phyloP scores from a whole-genome alignment of 1,140 invertebrate genomes.

The Anoplolepis gracilipes region DNA sequence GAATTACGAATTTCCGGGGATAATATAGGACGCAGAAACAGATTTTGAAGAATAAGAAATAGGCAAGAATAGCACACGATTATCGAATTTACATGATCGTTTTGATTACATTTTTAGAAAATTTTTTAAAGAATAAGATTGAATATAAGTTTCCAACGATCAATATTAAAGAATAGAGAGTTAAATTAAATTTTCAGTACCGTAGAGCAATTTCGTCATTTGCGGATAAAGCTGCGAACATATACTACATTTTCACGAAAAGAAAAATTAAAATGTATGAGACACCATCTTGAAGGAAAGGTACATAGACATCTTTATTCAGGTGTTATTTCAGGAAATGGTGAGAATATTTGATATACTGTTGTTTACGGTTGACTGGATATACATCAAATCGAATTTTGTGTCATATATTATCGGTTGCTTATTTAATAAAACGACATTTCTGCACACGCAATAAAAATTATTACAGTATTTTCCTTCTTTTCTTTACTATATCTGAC shows the following conservation, averaged over 20 bases:
- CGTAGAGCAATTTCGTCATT: constrained; percentile 55
- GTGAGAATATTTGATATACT: constrained; percentile 50
- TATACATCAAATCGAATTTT: constrained; percentile 49
- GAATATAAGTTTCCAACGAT: not conserved
- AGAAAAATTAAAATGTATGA: constrained; percentile 73
- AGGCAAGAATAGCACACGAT: not conserved
- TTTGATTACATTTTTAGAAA: not conserved
- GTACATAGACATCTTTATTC: constrained; percentile 22
- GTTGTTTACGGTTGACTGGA: constrained; percentile 37
- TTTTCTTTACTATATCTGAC: not conserved
- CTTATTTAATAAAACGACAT: constrained; percentile 21
- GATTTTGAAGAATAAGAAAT: not conserved
- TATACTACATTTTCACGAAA: constrained; percentile 15
- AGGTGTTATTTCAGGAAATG: constrained; percentile 31
- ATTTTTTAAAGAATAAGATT: not conserved
- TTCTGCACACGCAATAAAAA: not conserved
- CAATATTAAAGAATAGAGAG: constrained; percentile 7
- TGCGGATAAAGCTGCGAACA: constrained; percentile 18
- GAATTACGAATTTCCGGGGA: not conserved
- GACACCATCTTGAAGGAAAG: constrained; percentile 27
- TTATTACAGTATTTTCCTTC: constrained; percentile 11
- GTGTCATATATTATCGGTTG: constrained; percentile 39
- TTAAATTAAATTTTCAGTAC: constrained; percentile 58
- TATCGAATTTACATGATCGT: not conserved
- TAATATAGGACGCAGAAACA: not conserved